Percentiles rank a stretch among this genome's conserved stretches.
phyloP scores from a whole-genome alignment of 2,888 invertebrate genomes.

The Neoitamus cyanurus region DNA sequence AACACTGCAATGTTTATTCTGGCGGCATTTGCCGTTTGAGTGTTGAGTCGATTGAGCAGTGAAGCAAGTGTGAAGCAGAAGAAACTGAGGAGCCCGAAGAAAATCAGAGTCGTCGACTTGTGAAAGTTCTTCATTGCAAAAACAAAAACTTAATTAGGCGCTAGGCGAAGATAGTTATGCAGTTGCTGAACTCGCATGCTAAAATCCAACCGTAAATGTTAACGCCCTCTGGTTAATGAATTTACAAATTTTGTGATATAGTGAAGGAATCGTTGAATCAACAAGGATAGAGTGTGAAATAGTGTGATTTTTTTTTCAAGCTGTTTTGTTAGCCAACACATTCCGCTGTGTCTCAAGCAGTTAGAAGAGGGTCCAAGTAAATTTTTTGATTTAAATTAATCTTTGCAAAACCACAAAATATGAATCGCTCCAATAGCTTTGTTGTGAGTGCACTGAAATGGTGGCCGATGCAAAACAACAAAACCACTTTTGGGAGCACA shows the following conservation, averaged over 20 bases:
- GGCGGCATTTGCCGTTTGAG: neutral
- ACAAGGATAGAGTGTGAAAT: neutral
- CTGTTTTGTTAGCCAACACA: neutral
- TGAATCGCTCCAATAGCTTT: conserved; percentile 66
- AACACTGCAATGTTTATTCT: conserved; percentile 8
- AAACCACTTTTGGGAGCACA: conserved; percentile 71
- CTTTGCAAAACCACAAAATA: conserved; percentile 50
- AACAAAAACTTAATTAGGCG: neutral
- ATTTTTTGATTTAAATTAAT: conserved; percentile 21
- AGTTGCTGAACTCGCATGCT: neutral
- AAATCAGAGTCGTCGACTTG: conserved; percentile 22
- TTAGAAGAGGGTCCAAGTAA: conserved; percentile 18
- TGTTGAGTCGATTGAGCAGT: neutral
- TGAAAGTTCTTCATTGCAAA: conserved; percentile 3
- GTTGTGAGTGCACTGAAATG: conserved; percentile 65
- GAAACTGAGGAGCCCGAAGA: neutral
- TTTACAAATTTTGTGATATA: conserved; percentile 2
- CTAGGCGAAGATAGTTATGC: neutral
- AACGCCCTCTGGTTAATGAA: conserved; percentile 7
- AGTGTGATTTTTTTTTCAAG: neutral
- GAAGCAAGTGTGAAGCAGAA: neutral
- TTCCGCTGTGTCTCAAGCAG: conserved; percentile 13
- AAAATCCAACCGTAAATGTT: neutral
- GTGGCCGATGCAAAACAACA: conserved; percentile 62
- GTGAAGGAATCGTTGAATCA: neutral